phyloP scores from a whole-genome alignment of 2,113 vertebrate genomes.

The Ceyx margarethae region DNA sequence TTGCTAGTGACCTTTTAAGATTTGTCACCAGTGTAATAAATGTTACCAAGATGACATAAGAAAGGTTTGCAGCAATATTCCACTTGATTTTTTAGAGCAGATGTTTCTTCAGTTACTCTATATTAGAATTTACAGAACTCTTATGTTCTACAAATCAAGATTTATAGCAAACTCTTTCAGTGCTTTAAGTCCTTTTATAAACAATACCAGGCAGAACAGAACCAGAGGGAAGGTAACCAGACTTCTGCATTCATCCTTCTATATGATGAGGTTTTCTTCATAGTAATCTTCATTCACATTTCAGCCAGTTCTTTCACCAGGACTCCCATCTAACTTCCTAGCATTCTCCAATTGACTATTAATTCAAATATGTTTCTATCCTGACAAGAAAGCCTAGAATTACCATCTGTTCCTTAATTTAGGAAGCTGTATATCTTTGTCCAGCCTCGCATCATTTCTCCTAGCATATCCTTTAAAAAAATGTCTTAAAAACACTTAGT shows the following conservation, averaged over 20 bases:
- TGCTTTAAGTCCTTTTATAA: conserved; percentile 25
- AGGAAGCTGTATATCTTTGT: background rate
- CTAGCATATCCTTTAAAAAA: background rate
- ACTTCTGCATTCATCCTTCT: background rate
- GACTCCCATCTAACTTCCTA: background rate
- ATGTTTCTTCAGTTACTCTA: conserved; percentile 43
- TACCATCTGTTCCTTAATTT: background rate
- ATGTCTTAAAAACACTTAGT: background rate
- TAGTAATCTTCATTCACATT: background rate
- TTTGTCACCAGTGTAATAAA: conserved; percentile 36
- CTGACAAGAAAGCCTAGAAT: background rate
- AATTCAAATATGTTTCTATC: background rate
- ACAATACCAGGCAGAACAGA: conserved; percentile 32
- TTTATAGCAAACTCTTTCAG: conserved; percentile 30
- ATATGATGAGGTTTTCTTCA: background rate
- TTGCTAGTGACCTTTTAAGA: conserved; percentile 61
- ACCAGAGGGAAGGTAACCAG: conserved; percentile 25
- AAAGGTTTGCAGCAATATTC: conserved; percentile 39
- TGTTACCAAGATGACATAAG: conserved; percentile 32
- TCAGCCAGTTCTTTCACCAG: background rate
- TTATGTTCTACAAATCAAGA: conserved; percentile 50
- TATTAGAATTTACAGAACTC: conserved; percentile 42
- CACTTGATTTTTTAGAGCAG: conserved; percentile 33
- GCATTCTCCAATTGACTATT: background rate
- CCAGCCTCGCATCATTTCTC: background rate